These are phyloP conservation scores for Ovis canadensis DNA, from an alignment of 2,113 vertebrate genomes.

Conservation along the genomic window DNA sequence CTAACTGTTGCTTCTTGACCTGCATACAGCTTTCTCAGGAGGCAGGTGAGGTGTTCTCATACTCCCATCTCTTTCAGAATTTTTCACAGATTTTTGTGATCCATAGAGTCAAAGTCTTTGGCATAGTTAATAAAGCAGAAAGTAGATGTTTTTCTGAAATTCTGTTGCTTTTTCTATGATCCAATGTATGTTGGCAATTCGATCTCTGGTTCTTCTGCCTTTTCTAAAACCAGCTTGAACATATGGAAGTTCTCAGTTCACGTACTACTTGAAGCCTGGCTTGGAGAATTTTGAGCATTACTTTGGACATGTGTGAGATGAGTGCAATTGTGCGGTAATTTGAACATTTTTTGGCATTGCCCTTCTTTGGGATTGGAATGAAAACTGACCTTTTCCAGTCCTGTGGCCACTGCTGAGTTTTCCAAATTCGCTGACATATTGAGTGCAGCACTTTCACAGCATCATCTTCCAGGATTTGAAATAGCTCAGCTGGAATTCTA, in stretches of 20 bases:
- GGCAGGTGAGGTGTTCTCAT: not conserved
- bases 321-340: rapidly evolving
- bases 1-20: not conserved
- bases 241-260: not conserved
- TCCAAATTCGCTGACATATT: not conserved
- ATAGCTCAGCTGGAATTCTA: not conserved
- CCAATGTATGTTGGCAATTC: not conserved
- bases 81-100: not conserved
- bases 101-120: not conserved
- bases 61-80: not conserved
- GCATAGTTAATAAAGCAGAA: not conserved
- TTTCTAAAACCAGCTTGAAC: not conserved
- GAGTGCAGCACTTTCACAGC: not conserved
- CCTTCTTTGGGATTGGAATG: not conserved
- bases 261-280: not conserved
- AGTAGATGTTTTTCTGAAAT: not conserved
- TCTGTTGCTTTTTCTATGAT: not conserved
- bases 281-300: not conserved
- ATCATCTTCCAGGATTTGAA: not conserved
- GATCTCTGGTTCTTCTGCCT: not conserved
- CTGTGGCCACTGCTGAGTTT: not conserved
- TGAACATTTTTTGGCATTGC: not conserved
- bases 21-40: not conserved
- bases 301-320: not conserved
- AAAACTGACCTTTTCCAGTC: not conserved